phyloP scores from a whole-genome alignment of 2,113 vertebrate species.

The Rhabdornis inornatus region DNA sequence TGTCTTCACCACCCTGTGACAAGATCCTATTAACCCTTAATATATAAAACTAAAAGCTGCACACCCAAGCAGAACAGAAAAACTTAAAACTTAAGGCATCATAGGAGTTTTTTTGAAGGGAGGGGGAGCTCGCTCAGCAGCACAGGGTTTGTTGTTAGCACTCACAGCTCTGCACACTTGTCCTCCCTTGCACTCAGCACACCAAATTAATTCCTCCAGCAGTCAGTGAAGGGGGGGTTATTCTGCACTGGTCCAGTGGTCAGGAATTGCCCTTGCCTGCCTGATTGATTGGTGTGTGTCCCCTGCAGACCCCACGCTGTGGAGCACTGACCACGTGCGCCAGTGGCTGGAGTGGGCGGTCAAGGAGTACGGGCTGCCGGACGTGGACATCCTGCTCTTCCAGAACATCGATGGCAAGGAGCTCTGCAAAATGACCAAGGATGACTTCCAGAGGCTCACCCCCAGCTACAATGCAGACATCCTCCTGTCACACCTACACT shows the following conservation, averaged over 20 bases:
- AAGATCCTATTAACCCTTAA: no score
- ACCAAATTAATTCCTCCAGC: no score
- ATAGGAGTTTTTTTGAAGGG: background rate
- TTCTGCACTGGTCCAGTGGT: background rate
- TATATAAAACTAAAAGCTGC: no score
- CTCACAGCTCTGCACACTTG: background rate
- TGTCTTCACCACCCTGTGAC: no score
- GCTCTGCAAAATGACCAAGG: conserved; percentile 89
- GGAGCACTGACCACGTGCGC: conserved; percentile 86
- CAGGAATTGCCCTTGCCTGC: background rate
- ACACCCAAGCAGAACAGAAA: no score
- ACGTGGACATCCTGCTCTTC: conserved; percentile 84
- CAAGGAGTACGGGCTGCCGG: conserved; percentile 82
- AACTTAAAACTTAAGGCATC: no score
- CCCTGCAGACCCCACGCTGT: conserved; percentile 81
- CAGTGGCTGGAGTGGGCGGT: conserved; percentile 92
- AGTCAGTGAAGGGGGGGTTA: background rate
- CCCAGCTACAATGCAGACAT: conserved; percentile 87
- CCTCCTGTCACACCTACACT: conserved; percentile 90
- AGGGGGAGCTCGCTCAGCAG: background rate
- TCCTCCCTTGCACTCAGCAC: background rate
- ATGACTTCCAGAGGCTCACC: conserved; percentile 87
- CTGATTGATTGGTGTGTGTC: background rate
- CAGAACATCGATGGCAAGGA: conserved; percentile 87
- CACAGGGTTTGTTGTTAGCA: background rate